A percentile compares a stretch with the other conserved stretches of the same genome.
phyloP scores from a whole-genome alignment of 2,888 invertebrate species.

The Ophion slaviceki region DNA sequence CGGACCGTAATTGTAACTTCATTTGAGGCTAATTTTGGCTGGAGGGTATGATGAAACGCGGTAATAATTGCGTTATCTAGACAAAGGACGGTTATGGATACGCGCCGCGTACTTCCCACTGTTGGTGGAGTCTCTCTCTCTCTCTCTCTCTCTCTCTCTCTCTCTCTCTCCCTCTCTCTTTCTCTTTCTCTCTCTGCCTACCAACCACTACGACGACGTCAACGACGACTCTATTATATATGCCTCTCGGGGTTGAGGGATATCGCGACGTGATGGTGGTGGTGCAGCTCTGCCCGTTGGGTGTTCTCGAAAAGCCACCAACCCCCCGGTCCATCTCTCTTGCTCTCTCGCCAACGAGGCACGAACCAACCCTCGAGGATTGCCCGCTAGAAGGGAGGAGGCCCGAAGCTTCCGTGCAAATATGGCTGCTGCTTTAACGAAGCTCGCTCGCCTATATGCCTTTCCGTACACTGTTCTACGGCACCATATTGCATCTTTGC shows the following conservation, averaged over 20 bases:
- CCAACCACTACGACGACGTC: slow-evolving; percentile 48
- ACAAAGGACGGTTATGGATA: slow-evolving; percentile 84
- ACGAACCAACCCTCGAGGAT: slow-evolving; percentile 78
- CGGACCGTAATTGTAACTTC: slow-evolving; percentile 83
- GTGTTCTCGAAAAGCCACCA: slow-evolving; percentile 59
- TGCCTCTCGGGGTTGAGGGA: slow-evolving; percentile 56
- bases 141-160: slow-evolving; percentile 14
- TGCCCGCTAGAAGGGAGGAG: slow-evolving; percentile 72
- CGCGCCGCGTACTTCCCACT: slow-evolving; percentile 76
- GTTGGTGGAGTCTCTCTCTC: slow-evolving; percentile 35
- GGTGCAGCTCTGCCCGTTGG: slow-evolving; percentile 43
- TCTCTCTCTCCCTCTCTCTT: slow-evolving; percentile 14
- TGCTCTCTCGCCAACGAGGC: slow-evolving; percentile 53
- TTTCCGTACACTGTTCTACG: slow-evolving; percentile 43
- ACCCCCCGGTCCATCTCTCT: slow-evolving; percentile 50
- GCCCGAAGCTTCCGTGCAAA: slow-evolving; percentile 76
- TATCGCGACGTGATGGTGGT: slow-evolving; percentile 41
- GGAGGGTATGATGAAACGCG: slow-evolving; percentile 83
- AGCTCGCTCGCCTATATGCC: slow-evolving; percentile 66
- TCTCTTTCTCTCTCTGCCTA: slow-evolving; percentile 16
- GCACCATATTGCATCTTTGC: slow-evolving; percentile 75
- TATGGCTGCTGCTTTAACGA: slow-evolving; percentile 81
- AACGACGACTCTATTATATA: slow-evolving; percentile 59
- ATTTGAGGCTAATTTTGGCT: slow-evolving; percentile 83
- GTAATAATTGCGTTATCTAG: slow-evolving; percentile 83